These are phyloP conservation scores for Tortricodes alternella DNA, from an alignment of 2,888 invertebrate genomes.

Conservation along the genomic window DNA sequence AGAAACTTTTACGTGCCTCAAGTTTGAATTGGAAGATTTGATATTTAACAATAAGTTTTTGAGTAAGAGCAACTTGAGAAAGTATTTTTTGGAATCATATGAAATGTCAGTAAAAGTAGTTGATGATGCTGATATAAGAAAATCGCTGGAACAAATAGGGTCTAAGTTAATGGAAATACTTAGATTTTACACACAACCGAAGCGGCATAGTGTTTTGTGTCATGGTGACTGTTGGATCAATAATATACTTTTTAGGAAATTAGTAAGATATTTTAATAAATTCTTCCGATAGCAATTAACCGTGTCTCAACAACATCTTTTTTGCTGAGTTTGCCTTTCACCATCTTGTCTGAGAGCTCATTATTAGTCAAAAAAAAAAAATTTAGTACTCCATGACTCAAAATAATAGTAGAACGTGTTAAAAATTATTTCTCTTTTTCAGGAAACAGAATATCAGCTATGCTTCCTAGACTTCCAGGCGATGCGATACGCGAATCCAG, in stretches of 20 bases:
- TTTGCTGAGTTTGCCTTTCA: no score
- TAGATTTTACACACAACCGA: slow-evolving; percentile 51
- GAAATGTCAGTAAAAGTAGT: slow-evolving; percentile 58
- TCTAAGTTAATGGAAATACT: slow-evolving; percentile 54
- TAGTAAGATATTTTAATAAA: slow-evolving; percentile 42
- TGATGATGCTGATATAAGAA: slow-evolving; percentile 47
- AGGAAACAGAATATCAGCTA: slow-evolving; percentile 52
- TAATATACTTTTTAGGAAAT: slow-evolving; percentile 58
- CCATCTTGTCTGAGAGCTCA: no score
- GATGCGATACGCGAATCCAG: slow-evolving; percentile 64
- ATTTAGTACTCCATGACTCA: no score
- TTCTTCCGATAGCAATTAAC: no score
- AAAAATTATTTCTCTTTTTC: slow-evolving; percentile 38
- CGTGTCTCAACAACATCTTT: no score
- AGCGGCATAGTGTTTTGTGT: slow-evolving; percentile 59
- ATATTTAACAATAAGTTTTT: slow-evolving; percentile 61
- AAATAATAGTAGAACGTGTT: neutral
- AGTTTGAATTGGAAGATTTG: slow-evolving; percentile 55
- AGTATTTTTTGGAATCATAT: slow-evolving; percentile 64
- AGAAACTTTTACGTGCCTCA: slow-evolving; percentile 43
- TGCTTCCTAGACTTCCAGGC: slow-evolving; percentile 72
- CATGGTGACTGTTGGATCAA: slow-evolving; percentile 75
- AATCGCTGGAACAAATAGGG: slow-evolving; percentile 48
- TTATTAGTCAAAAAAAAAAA: no score
- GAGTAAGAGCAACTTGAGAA: slow-evolving; percentile 59